A percentile compares a stretch with the other conserved stretches of the same genome.
These are phyloP conservation scores for Oscheius sp. DNA, from an alignment of 2,888 invertebrate genomes.

Conservation along the genomic window DNA sequence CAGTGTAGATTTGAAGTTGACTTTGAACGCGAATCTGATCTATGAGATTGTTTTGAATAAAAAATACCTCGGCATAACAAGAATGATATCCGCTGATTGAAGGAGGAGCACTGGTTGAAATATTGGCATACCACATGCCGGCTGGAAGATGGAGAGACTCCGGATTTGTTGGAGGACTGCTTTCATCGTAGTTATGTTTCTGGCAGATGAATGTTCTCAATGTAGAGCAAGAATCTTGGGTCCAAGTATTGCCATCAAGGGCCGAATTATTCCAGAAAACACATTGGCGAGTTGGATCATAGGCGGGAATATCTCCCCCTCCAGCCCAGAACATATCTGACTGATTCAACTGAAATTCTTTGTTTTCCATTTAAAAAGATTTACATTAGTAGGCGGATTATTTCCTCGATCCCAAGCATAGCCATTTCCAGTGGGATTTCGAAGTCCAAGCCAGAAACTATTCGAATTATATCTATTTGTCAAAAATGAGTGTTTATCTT, in stretches of 20 bases:
- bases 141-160: conserved; percentile 48
- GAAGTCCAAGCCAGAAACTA: conserved; percentile 48
- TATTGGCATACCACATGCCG: conserved; percentile 52
- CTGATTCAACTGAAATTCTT: conserved; percentile 30
- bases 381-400: not conserved
- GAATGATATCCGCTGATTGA: not conserved
- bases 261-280: conserved; percentile 37
- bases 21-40: conserved; percentile 51
- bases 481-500: conserved; percentile 44
- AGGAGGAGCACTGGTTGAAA: conserved; percentile 34
- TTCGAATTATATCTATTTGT: conserved; percentile 13
- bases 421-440: conserved; percentile 18
- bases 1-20: conserved; percentile 51
- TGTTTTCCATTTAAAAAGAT: not conserved
- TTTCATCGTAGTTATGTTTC: conserved; percentile 50
- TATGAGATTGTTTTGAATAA: not conserved
- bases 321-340: conserved; percentile 39
- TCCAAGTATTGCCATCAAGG: conserved; percentile 28
- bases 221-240: conserved; percentile 42
- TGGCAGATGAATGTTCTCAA: conserved; percentile 52
- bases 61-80: conserved; percentile 28
- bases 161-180: conserved; percentile 41
- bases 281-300: conserved; percentile 41
- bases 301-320: conserved; percentile 23
- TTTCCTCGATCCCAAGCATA: conserved; percentile 49